These are phyloP conservation scores for Rhinoraja longicauda DNA, from an alignment of 2,797 vertebrate species.

Conservation along the genomic window DNA sequence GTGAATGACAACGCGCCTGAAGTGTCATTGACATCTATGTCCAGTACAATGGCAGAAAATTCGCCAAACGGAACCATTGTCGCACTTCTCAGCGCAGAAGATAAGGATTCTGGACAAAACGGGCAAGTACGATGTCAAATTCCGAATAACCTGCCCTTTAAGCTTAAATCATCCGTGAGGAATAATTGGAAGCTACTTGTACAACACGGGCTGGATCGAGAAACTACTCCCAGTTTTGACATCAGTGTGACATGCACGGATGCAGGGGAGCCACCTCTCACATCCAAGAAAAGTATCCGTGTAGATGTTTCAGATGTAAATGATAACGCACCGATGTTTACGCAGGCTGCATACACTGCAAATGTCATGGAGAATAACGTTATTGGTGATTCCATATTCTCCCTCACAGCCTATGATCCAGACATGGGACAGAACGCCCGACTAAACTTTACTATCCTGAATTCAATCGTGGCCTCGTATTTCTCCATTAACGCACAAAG, in stretches of 20 bases:
- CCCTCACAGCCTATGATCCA: conserved; percentile 74
- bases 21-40: conserved; percentile 74
- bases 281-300: conserved; percentile 66
- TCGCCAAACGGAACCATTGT: conserved; percentile 73
- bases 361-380: conserved; percentile 81
- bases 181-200: conserved; percentile 82
- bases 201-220: conserved; percentile 70
- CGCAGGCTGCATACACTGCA: conserved; percentile 78
- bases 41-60: conserved; percentile 75
- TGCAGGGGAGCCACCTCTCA: conserved; percentile 74
- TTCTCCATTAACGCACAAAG: conserved; percentile 72
- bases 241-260: conserved; percentile 77
- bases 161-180: conserved; percentile 69
- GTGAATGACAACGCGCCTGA: conserved; percentile 85
- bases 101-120: conserved; percentile 78
- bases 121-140: conserved; percentile 73
- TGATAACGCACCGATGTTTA: conserved; percentile 83
- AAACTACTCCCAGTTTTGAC: conserved; percentile 68
- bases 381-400: conserved; percentile 71
- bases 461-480: conserved; percentile 72
- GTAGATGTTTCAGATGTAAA: conserved; percentile 87
- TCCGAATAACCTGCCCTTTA: conserved; percentile 71
- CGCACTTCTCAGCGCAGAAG: conserved; percentile 75
- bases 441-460: conserved; percentile 75
- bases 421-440: conserved; percentile 78